Base-by-base conservation (phyloP, 2,888 invertebrate genomes). In the Archaeoteleia sp. region DNA sequence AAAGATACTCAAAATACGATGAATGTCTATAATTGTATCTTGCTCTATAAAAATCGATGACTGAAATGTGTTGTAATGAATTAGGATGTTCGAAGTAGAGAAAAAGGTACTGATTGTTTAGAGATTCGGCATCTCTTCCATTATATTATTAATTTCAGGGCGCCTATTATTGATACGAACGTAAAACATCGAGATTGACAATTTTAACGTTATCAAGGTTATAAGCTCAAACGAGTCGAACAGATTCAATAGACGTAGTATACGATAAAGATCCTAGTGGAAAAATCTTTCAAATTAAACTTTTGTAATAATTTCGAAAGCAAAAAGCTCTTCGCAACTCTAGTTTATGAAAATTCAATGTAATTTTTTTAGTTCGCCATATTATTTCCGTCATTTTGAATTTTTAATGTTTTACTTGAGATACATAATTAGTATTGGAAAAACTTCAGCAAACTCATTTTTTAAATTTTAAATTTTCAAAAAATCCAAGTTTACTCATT, bases 231-330 rank as follows among this genome's bases (percentile, higher is more conserved):
- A 1, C 9, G 30, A 30, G 30, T 10, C 30, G 4, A 30, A 30
- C 10, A 9, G 9, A 9, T 30, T 10, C 10, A 9, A 8, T 9
- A 30, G 9, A 10, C 9, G 10, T 10, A 10, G 30, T 30, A 10
- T 9, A 30, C 2, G 30, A 29, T 6, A 8, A 29, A 30, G 10
- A 30, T 30, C 4, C 9, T 9, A 10, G 30, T 30, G 57, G 53
- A 65, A 53, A 15, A 45, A 25, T 58, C 5, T 4, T 20, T 4
- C 20, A 20, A 20, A 27, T 27, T n/a, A n/a, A n/a, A n/a, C n/a
- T n/a, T n/a, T n/a, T n/a, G n/a, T n/a, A n/a, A n/a, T n/a, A n/a
- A n/a, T n/a, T n/a, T n/a, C n/a, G n/a, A n/a, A n/a, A n/a, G n/a
- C n/a, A n/a, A n/a, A n/a, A n/a, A n/a, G n/a, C n/a, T n/a, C n/a